Percentiles rank a stretch among this genome's conserved stretches.
phyloP scores from a whole-genome alignment of 37 sponge, comb jelly and placozoan genomes.

The Petrosia ficiformis region DNA sequence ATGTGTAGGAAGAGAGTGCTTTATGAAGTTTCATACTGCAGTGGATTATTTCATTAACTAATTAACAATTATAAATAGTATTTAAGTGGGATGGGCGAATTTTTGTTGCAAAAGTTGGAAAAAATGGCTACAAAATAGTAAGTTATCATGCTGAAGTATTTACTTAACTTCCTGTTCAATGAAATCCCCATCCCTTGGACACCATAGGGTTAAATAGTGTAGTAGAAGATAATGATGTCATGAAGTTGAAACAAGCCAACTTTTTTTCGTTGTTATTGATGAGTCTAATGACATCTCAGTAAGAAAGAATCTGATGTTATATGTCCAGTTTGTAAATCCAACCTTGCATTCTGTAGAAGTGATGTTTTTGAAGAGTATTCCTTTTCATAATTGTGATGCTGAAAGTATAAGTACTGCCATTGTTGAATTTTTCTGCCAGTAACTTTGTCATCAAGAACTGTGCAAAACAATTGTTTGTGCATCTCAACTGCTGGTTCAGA shows the following conservation, averaged over 20 bases:
- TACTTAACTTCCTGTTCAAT: too few species aligned
- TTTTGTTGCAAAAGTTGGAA: too few species aligned
- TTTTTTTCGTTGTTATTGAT: constrained; percentile 8
- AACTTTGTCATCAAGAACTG: too few species aligned
- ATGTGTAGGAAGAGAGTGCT: too few species aligned
- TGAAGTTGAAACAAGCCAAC: neutral
- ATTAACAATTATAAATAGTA: too few species aligned
- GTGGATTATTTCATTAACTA: too few species aligned
- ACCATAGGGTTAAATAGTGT: constrained; percentile 12
- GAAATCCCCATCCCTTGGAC: too few species aligned
- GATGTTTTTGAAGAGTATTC: neutral
- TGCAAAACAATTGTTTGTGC: too few species aligned
- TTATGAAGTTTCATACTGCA: too few species aligned
- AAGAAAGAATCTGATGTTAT: constrained; percentile 12
- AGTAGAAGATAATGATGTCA: constrained; percentile 5
- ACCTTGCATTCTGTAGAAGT: neutral
- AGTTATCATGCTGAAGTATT: too few species aligned
- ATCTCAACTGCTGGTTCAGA: constrained; percentile 1
- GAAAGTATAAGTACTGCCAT: neutral
- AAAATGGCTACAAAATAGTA: too few species aligned
- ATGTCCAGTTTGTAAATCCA: constrained; percentile 3
- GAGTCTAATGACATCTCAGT: constrained; percentile 5
- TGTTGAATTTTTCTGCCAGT: neutral
- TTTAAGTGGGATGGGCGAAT: too few species aligned
- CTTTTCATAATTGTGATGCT: constrained; percentile 8